phyloP scores from a whole-genome alignment of 1,140 invertebrate genomes.

The Araneus ventricosus region DNA sequence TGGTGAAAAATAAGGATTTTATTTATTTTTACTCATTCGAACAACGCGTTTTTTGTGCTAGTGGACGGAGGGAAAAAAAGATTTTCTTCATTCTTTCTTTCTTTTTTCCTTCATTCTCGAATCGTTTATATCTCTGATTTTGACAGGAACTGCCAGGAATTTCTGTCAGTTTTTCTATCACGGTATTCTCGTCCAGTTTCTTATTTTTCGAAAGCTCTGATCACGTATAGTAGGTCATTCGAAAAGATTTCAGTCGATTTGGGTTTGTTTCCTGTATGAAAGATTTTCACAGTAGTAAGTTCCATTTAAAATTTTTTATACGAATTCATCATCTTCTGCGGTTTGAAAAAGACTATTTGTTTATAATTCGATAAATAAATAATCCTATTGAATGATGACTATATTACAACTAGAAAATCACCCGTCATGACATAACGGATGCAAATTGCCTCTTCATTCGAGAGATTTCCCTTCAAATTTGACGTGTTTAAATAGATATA shows the following conservation, averaged over 20 bases:
- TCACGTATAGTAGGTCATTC: not conserved
- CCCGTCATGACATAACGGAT: no score
- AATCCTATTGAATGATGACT: no score
- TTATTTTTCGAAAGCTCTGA: not conserved
- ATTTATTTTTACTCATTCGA: conserved; percentile 13
- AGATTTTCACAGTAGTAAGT: no score
- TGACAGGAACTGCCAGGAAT: conserved; percentile 17
- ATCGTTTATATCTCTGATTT: conserved; percentile 28
- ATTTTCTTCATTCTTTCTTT: not conserved
- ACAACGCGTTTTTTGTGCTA: conserved; percentile 31
- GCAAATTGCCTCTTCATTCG: no score
- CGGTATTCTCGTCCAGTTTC: not conserved
- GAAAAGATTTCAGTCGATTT: not conserved
- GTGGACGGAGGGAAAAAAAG: not conserved
- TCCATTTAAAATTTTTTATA: no score
- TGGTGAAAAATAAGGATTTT: conserved; percentile 26
- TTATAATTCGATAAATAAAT: no score
- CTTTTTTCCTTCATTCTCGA: not conserved
- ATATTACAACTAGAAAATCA: no score
- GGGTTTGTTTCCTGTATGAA: no score
- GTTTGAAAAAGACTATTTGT: no score
- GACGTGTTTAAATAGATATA: no score
- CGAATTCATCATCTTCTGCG: no score
- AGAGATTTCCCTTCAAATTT: no score
- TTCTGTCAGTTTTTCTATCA: not conserved